Evolutionary conservation across 2,888 invertebrate genomes (phyloP), one percentile per base, ranked within the genome.

Genomic region (Noctua janthe): DNA sequence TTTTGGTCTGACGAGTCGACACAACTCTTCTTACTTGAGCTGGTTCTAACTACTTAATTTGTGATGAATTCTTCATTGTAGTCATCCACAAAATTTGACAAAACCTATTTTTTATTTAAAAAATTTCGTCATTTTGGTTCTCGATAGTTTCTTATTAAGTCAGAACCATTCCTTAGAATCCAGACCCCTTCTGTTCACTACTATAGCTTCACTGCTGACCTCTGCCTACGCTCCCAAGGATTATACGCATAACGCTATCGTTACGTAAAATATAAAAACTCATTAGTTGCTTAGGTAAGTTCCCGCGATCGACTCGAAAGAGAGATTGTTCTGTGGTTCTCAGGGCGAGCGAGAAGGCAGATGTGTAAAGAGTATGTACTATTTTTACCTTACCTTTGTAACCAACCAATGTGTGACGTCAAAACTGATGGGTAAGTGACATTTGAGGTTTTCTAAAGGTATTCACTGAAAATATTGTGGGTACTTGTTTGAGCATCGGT

Each of bases 211-310:
- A 23, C 56, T 56, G 17, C 47, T 76, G 71, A 83, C 76, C 83
- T 87, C 87, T 83, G 87, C 66, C 64, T 86, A 76, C 87, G 47
- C 83, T 54, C 59, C 76, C 87, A 83, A 83, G 59, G 87, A 83
- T 83, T 71, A 49, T 54, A 71, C 75, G 71, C 83, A 83, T 83
- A 83, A 87, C 69, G 67, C 43, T 80, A 74, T 74, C 67, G 54
- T 88, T 88, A 88, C 83, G 85, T 88, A 86, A 86, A 78, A 85
- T 76, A 85, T 80, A 88, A 86, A 88, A 88, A 86, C 82, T 86
- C 83, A 86, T 86, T 88, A 78, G 77, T 77, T 77, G 86, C 83
- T 78, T 86, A 78, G 73, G 69, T 85, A 86, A 84, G 85, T 88
- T 84, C 87, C 81, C 88, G 85, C 87, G 88, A 78, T 74, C 82